These are phyloP conservation scores for Hedychridium roseum DNA, from an alignment of 2,888 invertebrate genomes.

Conservation along the genomic window DNA sequence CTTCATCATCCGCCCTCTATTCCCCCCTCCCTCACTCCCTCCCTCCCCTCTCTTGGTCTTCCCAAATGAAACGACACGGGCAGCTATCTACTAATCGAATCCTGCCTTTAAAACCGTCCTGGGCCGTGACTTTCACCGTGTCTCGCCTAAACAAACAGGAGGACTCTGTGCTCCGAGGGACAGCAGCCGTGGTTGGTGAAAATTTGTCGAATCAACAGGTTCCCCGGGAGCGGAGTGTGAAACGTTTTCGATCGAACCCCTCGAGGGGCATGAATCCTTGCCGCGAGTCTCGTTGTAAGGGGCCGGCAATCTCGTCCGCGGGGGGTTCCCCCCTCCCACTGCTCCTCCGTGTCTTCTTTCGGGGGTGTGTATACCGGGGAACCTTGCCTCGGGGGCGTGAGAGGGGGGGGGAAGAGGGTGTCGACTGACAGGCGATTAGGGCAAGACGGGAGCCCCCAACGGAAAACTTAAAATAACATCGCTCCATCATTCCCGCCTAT, in stretches of 20 bases:
- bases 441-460: conserved; percentile 56
- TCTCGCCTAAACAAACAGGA: too few species aligned
- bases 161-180: conserved; percentile 19
- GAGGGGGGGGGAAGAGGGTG: conserved; percentile 33
- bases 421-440: conserved; percentile 60
- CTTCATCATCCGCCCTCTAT: conserved; percentile 41
- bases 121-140: too few species aligned
- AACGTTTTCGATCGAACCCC: conserved; percentile 63
- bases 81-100: too few species aligned
- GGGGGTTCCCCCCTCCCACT: conserved; percentile 29
- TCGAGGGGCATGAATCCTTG: conserved; percentile 53
- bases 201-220: conserved; percentile 59
- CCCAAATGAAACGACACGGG: not conserved
- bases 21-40: conserved; percentile 22
- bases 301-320: conserved; percentile 44
- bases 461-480: conserved; percentile 64
- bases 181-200: conserved; percentile 24
- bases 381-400: conserved; percentile 11
- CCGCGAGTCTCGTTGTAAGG: conserved; percentile 54
- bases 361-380: conserved; percentile 19
- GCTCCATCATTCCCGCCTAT: conserved; percentile 58
- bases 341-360: conserved; percentile 11
- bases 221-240: conserved; percentile 59
- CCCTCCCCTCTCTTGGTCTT: not conserved
- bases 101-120: too few species aligned